Base-by-base conservation (phyloP, 2,888 invertebrate genomes). In the Nematopogon swammerdamellus region DNA sequence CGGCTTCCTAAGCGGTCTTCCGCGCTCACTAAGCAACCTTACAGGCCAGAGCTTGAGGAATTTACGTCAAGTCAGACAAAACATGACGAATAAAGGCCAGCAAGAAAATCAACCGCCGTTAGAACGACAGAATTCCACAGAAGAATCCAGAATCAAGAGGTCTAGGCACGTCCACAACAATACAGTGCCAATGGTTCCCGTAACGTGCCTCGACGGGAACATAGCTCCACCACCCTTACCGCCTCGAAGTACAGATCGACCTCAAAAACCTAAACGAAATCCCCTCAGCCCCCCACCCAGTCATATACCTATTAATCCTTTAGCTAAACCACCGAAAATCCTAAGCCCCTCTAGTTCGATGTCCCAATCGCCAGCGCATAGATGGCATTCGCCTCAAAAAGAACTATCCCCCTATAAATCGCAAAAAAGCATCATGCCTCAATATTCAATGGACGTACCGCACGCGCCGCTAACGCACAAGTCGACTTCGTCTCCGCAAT, bases 11-110 rank as follows among this genome's bases (percentile, higher is more conserved):
- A 69, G 69, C 63, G 76, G 72, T 0, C 63, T 80, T 10, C 80
- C 80, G 1, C 56, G 80, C 1, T 77, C 79, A 0, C 64, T 80
- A 3, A 74, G 73, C 64, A 79, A 76, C 59, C 67, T 80, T 17
- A 80, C 80, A 18, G 76, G 77, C 1, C 80, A 80, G 60, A 74
- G 74, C 52, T 52, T 77, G 0, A 55, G 73, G 6, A 70, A 73
- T 52, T 58, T 79, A 1, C 60, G 77, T 0, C 68, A 69, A 47
- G 61, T 65, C n/a, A 54, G 68, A 0, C 25, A 44, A 47, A 29
- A 19, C 19, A 29, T 18, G 36, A 43, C 18, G 29, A 25, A 18
- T 50, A 62, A 64, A 49, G 53, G 52, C 20, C 60, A 64, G n/a
- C 63, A 63, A 44, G 67, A 68, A 3, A 61, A 61, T 49, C 59